These are phyloP conservation scores for Solen grandis DNA, from an alignment of 1,140 invertebrate species.

Conservation along the genomic window DNA sequence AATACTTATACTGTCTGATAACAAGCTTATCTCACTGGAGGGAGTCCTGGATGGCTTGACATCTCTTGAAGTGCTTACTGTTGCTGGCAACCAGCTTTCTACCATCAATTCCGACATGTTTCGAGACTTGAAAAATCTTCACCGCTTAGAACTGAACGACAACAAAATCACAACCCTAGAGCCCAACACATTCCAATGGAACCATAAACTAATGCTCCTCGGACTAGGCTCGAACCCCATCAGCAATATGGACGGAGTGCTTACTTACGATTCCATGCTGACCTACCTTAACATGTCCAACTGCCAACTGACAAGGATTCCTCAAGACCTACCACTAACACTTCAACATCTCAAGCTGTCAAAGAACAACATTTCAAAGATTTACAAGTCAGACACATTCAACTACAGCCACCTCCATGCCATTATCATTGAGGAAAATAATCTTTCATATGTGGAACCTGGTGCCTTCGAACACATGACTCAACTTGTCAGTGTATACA, in stretches of 20 bases:
- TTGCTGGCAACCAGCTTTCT: constrained; percentile 87
- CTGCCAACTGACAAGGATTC: constrained; percentile 89
- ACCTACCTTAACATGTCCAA: constrained; percentile 89
- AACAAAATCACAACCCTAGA: constrained; percentile 88
- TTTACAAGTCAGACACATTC: constrained; percentile 92
- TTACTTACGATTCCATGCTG: constrained; percentile 46
- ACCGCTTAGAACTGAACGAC: constrained; percentile 90
- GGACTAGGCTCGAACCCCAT: constrained; percentile 83
- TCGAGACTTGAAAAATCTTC: constrained; percentile 84
- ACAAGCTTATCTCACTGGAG: constrained; percentile 81
- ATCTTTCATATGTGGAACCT: constrained; percentile 88
- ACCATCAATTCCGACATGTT: constrained; percentile 84
- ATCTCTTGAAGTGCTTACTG: constrained; percentile 86
- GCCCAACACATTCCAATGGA: constrained; percentile 87
- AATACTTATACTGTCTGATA: constrained; percentile 84
- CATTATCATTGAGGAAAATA: constrained; percentile 91
- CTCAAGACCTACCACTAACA: constrained; percentile 91
- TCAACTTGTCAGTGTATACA: constrained; percentile 72
- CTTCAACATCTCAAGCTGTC: constrained; percentile 89
- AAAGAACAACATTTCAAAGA: constrained; percentile 87
- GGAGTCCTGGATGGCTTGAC: constrained; percentile 78
- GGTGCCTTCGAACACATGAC: constrained; percentile 92
- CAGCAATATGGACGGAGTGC: constrained; percentile 50
- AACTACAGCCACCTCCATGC: constrained; percentile 91
- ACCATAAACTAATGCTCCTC: constrained; percentile 89